These are phyloP conservation scores for Gryon sp. DNA, from an alignment of 1,140 invertebrate genomes.

Conservation along the genomic window DNA sequence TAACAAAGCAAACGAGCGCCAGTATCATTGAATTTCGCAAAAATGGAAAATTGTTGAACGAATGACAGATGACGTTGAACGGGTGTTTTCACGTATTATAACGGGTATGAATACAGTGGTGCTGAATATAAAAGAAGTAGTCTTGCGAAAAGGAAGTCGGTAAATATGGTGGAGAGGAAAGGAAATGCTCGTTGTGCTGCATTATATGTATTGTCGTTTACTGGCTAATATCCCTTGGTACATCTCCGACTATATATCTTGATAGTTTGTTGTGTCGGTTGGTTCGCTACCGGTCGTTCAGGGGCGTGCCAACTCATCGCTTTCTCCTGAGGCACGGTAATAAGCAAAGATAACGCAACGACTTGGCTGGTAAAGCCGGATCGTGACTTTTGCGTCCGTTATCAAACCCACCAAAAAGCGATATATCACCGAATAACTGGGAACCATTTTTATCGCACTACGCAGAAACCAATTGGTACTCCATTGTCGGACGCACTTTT, in stretches of 20 bases:
- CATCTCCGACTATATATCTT: slow-evolving; percentile 60
- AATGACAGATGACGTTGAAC: slow-evolving; percentile 32
- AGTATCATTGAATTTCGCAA: slow-evolving; percentile 1
- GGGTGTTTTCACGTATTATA: slow-evolving; percentile 32
- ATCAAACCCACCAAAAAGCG: slow-evolving; percentile 48
- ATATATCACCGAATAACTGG: slow-evolving; percentile 18
- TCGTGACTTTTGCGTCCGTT: slow-evolving; percentile 53
- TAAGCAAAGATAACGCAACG: slow-evolving; percentile 57
- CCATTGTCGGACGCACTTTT: slow-evolving; percentile 12
- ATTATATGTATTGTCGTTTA: slow-evolving; percentile 61
- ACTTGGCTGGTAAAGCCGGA: slow-evolving; percentile 29
- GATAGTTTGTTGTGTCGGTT: slow-evolving; percentile 60
- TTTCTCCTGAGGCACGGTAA: slow-evolving; percentile 62
- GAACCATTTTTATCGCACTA: slow-evolving; percentile 33
- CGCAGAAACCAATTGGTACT: slow-evolving; percentile 10
- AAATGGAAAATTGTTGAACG: slow-evolving; percentile 6
- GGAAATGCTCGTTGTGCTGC: slow-evolving; percentile 45
- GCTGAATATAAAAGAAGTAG: slow-evolving; percentile 41
- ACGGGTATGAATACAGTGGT: slow-evolving; percentile 21
- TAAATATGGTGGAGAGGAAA: slow-evolving; percentile 57
- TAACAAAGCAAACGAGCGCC: neutral
- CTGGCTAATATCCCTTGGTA: slow-evolving; percentile 62
- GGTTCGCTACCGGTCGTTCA: slow-evolving; percentile 59
- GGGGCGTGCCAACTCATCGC: slow-evolving; percentile 60
- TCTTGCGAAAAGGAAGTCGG: slow-evolving; percentile 47